Evolutionary conservation across 2,113 vertebrate genomes (phyloP).

Genomic region (Myotis yumanensis): DNA sequence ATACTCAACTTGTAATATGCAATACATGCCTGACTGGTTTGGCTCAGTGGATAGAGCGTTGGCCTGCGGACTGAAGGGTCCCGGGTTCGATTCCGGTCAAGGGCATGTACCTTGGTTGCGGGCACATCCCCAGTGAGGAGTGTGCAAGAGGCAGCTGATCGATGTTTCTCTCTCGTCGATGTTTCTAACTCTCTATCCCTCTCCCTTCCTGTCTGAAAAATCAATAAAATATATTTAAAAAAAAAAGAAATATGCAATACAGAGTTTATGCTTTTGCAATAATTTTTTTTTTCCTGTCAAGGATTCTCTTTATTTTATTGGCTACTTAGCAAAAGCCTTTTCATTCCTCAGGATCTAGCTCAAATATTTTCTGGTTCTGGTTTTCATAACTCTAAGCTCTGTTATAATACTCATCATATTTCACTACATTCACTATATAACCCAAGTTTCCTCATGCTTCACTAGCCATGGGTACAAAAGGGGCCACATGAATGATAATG

Average conservation of each 20-base stretch:
- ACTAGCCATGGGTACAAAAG: not conserved
- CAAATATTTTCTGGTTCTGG: slow-evolving; percentile 21
- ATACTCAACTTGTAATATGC: not conserved
- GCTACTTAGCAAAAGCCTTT: slow-evolving; percentile 11
- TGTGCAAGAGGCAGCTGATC: no score
- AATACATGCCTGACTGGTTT: no score
- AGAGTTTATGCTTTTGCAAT: not conserved
- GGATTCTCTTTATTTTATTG: not conserved
- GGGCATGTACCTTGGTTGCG: no score
- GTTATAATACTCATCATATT: not conserved
- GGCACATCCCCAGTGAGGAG: no score
- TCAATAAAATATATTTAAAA: no score
- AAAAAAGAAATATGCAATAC: slow-evolving; percentile 12
- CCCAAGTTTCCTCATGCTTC: not conserved
- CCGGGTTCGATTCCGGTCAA: no score
- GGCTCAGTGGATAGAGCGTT: no score
- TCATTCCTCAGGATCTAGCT: not conserved
- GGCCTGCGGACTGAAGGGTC: no score
- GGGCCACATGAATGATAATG: not conserved
- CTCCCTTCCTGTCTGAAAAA: no score
- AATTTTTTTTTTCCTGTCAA: not conserved
- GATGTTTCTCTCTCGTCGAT: no score
- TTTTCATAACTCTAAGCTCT: not conserved
- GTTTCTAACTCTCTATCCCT: no score
- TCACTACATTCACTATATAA: not conserved